Evolutionary conservation across 2,113 vertebrate species (phyloP), one percentile per base, ranked within the genome.

Genomic region (Tachysurus vachellii): DNA sequence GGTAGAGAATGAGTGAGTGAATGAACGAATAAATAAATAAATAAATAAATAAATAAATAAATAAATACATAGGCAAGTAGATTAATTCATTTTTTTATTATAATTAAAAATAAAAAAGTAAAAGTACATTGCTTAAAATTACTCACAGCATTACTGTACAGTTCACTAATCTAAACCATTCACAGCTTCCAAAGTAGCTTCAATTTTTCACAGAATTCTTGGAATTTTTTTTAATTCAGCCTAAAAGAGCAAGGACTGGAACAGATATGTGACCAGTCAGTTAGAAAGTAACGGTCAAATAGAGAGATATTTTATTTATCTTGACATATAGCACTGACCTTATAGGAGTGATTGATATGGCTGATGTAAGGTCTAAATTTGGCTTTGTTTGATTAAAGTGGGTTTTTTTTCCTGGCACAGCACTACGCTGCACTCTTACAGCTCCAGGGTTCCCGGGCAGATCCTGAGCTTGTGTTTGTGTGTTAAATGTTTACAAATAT

Each of bases 321-420:
- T 80, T 57, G 28, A n/a, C 77, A 17, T 80, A 57, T 61, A 36
- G 56, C 19, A 6, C 9, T 80, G 54, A 80, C 28, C 54, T 59
- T 53, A 23, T 57, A 36, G 28, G 28, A 80, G 4, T 80, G 79
- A 80, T 61, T 59, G 79, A 80, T 80, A 26, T 80, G 56, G 79
- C 4, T 80, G 54, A 42, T 80, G 79, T 42, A 80, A 80, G 56
- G 9, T 80, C 54, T 80, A 59, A 19, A 80, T 59, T 36, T 59
- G 54, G 54, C 11, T 28, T 59, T 42, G 79, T 80, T 80, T 80
- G 79, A 80, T 61, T 59, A 80, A 80, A 80, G 56, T 61, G 79
- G 12, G 36, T 36, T 36, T 42, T 59, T 36, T 57, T 44, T 44
- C 10, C 4, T 57, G 9, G 28, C 54, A 80, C 47, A 54, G 23